Conservation (phyloP, 2,888 invertebrate species). For the Hartigia nigra region DNA sequence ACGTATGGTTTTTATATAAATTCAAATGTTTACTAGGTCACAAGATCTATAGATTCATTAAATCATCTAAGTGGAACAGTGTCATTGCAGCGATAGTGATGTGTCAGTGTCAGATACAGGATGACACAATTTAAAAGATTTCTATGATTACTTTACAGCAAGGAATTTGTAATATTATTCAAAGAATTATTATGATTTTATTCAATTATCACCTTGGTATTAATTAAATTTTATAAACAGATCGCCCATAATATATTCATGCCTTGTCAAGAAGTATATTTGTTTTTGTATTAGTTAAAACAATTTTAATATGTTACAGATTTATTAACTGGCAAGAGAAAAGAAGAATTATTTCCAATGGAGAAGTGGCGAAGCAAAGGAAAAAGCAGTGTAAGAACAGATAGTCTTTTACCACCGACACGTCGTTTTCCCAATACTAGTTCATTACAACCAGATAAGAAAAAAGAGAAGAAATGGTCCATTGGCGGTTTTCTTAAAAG, state of each 20-base stretch:
- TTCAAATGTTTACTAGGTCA: background rate
- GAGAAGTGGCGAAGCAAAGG: slow-evolving; percentile 49
- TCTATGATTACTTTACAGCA: background rate
- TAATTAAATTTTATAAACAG: background rate
- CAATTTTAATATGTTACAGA: background rate
- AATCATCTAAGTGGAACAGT: background rate
- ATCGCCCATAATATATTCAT: background rate
- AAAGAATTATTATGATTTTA: background rate
- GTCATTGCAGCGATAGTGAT: background rate
- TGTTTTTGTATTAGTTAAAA: background rate
- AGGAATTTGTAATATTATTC: background rate
- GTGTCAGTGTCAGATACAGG: background rate
- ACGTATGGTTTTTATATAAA: background rate
- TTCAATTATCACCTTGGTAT: background rate
- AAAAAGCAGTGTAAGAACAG: slow-evolving; percentile 40
- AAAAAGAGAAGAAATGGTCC: slow-evolving; percentile 81
- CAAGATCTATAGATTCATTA: background rate
- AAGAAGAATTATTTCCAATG: slow-evolving; percentile 30
- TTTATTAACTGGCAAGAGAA: background rate
- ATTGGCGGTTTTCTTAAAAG: slow-evolving; percentile 82
- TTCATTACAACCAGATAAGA: slow-evolving; percentile 62
- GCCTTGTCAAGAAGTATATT: background rate
- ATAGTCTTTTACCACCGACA: slow-evolving; percentile 46
- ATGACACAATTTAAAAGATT: background rate
- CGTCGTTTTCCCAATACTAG: slow-evolving; percentile 33